Percentiles rank a stretch among this genome's conserved stretches.
These are phyloP conservation scores for Drosophila suzukii DNA, from an alignment of 1,140 invertebrate genomes.

Conservation along the genomic window DNA sequence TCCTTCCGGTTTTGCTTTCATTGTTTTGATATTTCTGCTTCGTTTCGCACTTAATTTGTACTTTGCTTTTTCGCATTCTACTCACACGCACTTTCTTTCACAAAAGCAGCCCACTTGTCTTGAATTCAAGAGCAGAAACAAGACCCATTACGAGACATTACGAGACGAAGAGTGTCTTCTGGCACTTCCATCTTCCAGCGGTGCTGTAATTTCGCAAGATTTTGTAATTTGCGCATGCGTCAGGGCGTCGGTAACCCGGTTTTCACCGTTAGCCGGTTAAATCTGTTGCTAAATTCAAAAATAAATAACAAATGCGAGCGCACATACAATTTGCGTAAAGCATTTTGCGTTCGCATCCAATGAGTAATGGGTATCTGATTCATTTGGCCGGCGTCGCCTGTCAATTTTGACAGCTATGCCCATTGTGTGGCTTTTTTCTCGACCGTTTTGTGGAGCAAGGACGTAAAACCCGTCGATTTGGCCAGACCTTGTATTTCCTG, in stretches of 20 bases:
- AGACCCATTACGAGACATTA: constrained; percentile 24
- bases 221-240: constrained; percentile 77
- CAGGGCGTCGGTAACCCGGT: constrained; percentile 59
- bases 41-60: constrained; percentile 40
- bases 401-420: constrained; percentile 70
- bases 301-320: constrained; percentile 68
- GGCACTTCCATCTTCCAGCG: neutral
- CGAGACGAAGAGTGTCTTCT: constrained; percentile 4
- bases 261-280: constrained; percentile 54
- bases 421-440: constrained; percentile 50
- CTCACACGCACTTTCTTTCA: constrained; percentile 73
- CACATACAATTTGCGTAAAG: constrained; percentile 51
- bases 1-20: constrained; percentile 18
- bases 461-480: constrained; percentile 54
- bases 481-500: constrained; percentile 76
- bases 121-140: constrained; percentile 54
- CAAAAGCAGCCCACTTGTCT: constrained; percentile 43
- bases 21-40: constrained; percentile 33
- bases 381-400: constrained; percentile 44
- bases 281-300: constrained; percentile 71
- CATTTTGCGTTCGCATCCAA: constrained; percentile 45
- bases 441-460: constrained; percentile 72
- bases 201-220: constrained; percentile 75
- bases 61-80: constrained; percentile 54
- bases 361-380: constrained; percentile 74